phyloP scores from a whole-genome alignment of 1,140 invertebrate species.

The Meloidogyne floridensis region DNA sequence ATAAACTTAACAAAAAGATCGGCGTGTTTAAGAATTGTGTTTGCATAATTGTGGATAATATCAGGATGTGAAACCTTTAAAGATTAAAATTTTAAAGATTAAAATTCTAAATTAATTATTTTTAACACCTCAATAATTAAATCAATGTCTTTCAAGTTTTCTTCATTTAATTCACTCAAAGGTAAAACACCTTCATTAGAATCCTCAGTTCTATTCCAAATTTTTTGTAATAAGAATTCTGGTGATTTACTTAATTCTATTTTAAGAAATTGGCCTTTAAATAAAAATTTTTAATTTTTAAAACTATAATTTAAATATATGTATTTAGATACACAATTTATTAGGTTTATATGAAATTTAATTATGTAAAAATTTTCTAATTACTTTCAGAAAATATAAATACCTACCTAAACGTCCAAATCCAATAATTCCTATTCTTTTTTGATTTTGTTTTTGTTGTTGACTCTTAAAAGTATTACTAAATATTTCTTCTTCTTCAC shows the following conservation, averaged over 20 bases:
- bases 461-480: background rate
- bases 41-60: constrained; percentile 69
- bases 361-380: background rate
- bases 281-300: background rate
- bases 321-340: too few species aligned
- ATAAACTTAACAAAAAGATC: constrained; percentile 68
- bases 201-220: constrained; percentile 70
- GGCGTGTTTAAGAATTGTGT: constrained; percentile 67
- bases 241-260: constrained; percentile 62
- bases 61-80: constrained; percentile 69
- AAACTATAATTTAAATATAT: background rate
- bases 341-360: too few species aligned
- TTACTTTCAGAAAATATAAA: background rate
- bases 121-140: constrained; percentile 70
- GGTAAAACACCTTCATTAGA: constrained; percentile 57
- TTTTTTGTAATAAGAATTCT: constrained; percentile 68
- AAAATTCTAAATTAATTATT: background rate
- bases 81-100: background rate
- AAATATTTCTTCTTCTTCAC: background rate
- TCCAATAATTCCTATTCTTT: constrained; percentile 69
- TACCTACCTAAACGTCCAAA: constrained; percentile 69
- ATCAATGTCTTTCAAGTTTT: constrained; percentile 68
- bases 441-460: constrained; percentile 22
- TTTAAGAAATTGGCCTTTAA: constrained; percentile 69
- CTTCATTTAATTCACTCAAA: constrained; percentile 63